These are phyloP conservation scores for Ochropleura plecta DNA, from an alignment of 2,888 invertebrate species.

Conservation along the genomic window DNA sequence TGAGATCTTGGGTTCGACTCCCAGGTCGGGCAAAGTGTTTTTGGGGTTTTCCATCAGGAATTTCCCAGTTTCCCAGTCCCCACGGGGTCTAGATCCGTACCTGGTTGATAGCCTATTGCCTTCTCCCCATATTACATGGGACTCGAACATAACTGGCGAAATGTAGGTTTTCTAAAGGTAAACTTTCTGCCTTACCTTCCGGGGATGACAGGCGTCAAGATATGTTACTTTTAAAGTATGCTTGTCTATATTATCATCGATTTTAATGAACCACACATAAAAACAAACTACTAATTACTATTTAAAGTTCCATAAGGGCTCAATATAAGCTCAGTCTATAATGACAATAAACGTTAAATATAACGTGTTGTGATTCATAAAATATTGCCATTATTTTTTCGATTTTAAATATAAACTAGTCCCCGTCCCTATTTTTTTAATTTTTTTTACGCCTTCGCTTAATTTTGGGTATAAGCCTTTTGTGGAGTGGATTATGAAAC, in stretches of 20 bases:
- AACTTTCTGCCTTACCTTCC: too few species aligned
- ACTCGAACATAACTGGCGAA: too few species aligned
- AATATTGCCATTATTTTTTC: constrained; percentile 50
- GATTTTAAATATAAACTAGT: constrained; percentile 19
- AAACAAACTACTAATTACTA: neutral
- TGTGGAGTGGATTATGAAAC: constrained; percentile 24
- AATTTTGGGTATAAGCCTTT: constrained; percentile 31
- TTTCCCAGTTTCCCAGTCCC: too few species aligned
- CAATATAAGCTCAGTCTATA: constrained; percentile 61
- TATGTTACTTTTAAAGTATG: neutral
- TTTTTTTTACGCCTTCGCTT: constrained; percentile 29
- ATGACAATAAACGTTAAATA: constrained; percentile 67
- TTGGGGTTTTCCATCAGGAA: too few species aligned
- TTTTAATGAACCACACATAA: neutral
- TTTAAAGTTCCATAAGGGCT: constrained; percentile 44
- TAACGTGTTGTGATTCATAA: constrained; percentile 56
- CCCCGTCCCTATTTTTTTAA: constrained; percentile 39
- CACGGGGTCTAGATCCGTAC: too few species aligned
- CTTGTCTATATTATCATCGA: neutral
- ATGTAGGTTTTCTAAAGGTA: too few species aligned
- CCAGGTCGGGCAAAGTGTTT: too few species aligned
- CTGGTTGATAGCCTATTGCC: too few species aligned
- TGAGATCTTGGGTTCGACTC: too few species aligned
- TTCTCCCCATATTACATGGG: too few species aligned
- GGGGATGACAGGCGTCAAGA: too few species aligned